Conservation (phyloP, 2,888 invertebrate species). For the Auanema freiburgensis region DNA sequence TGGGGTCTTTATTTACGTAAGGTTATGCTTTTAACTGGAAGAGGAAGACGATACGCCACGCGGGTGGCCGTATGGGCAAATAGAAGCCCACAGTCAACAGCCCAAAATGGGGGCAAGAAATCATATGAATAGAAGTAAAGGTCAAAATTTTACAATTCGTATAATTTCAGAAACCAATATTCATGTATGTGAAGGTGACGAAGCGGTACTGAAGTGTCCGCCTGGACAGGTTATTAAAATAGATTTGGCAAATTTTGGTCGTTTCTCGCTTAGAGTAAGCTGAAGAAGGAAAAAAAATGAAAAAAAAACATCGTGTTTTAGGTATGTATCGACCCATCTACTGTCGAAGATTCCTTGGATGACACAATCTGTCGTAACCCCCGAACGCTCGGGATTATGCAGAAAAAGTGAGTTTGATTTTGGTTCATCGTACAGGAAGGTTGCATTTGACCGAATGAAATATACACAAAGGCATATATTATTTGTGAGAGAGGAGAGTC, state of each 20-base stretch:
- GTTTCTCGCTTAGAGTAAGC: conserved; percentile 29
- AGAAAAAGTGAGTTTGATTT: too few species aligned
- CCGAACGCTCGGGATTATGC: too few species aligned
- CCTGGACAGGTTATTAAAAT: conserved; percentile 37
- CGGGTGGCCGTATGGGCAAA: conserved; percentile 17
- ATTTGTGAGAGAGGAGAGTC: too few species aligned
- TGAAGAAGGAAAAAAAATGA: too few species aligned
- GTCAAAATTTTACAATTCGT: background rate
- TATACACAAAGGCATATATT: too few species aligned
- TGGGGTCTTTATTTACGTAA: conserved; percentile 23
- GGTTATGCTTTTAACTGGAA: conserved; percentile 19
- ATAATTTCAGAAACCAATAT: conserved; percentile 29
- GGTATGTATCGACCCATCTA: too few species aligned
- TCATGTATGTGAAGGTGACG: conserved; percentile 36
- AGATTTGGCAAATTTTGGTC: conserved; percentile 41
- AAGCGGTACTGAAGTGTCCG: conserved; percentile 38
- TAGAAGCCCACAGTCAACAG: conserved; percentile 23
- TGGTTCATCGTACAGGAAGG: too few species aligned
- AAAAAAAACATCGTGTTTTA: too few species aligned
- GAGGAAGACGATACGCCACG: conserved; percentile 21
- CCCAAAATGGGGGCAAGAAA: conserved; percentile 2
- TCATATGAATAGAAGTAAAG: background rate
- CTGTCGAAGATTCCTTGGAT: too few species aligned
- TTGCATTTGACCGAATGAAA: too few species aligned
- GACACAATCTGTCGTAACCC: too few species aligned